phyloP scores from a whole-genome alignment of 2,888 invertebrate species.

The Clanis bilineata region DNA sequence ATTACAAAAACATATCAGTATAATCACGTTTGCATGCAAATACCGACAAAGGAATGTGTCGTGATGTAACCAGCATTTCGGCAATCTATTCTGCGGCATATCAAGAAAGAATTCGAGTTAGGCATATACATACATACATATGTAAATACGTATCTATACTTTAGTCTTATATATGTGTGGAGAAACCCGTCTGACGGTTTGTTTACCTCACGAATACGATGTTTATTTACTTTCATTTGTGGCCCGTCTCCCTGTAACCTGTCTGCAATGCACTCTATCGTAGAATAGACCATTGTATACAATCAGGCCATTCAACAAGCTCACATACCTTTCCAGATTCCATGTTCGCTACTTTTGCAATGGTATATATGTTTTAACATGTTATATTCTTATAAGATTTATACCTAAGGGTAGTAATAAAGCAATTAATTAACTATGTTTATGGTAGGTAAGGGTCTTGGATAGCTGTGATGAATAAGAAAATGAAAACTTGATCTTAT shows the following conservation, averaged over 20 bases:
- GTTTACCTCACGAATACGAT: slow-evolving; percentile 71
- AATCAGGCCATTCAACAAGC: slow-evolving; percentile 8
- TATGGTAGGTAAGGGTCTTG: too few species aligned
- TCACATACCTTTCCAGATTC: slow-evolving; percentile 3
- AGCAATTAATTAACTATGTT: too few species aligned
- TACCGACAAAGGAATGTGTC: not conserved
- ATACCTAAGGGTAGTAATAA: too few species aligned
- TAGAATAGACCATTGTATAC: slow-evolving; percentile 29
- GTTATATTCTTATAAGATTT: too few species aligned
- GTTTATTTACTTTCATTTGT: slow-evolving; percentile 77
- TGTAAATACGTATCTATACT: not conserved
- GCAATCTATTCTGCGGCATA: slow-evolving; percentile 20
- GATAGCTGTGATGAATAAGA: too few species aligned
- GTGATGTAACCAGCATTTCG: not conserved
- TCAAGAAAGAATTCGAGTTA: slow-evolving; percentile 57
- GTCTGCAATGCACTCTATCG: slow-evolving; percentile 35
- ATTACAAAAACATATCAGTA: not conserved
- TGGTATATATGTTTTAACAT: too few species aligned
- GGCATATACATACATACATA: slow-evolving; percentile 30
- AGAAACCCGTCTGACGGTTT: slow-evolving; percentile 63
- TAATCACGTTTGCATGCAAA: not conserved
- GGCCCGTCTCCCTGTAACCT: slow-evolving; percentile 42
- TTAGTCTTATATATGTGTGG: slow-evolving; percentile 25
- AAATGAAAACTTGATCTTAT: too few species aligned
- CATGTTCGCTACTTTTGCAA: not conserved